Base-by-base conservation (phyloP, 2,888 invertebrate genomes). In the Dasypogon diadema region DNA sequence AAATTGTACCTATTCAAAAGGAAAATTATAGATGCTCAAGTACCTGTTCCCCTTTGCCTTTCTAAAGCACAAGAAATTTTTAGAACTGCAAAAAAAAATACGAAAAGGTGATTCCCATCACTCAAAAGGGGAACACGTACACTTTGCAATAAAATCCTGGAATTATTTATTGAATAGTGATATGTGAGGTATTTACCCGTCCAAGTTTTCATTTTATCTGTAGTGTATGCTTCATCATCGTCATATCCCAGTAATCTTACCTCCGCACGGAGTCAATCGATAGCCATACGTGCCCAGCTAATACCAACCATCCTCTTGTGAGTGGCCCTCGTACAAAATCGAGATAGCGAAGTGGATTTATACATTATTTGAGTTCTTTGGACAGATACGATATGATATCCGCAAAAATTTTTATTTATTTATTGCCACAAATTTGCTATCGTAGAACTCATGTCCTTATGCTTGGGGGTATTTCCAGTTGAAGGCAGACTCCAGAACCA, bases 311-410 rank as follows among this genome's bases (percentile, higher is more conserved):
- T 54, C 34, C 54, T 22, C 70, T n/a, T 34, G 21, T 70, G 21
- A 70, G 30, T 54, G 16, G 70, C 18, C 70, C 54, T 54, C 56
- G 6, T 56, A n/a, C 54, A 8, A 34, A 54, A 51, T 30, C 22
- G 18, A 26, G 26, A 16, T 24, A 30, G 22, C 70, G n/a, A 46
- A 58, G 58, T 74, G 58, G 70, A 77, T 77, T 77, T 77, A 77
- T 77, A 76, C 75, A 70, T 77, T 76, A 75, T 76, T 77, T 77
- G 77, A 77, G 75, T 63, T 75, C 22, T 65, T 76, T 75, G 75
- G 77, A 77, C 77, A 77, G 75, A 77, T 77, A 60, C 75, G 65
- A 76, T 76, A 77, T 77, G 70, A 76, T 77, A 76, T 72, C 77
- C 30, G 74, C 46, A 74, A 73, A 77, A 74, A 51, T 77, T 76